phyloP scores from a whole-genome alignment of 2,113 vertebrate genomes.

The Melospiza melodia region DNA sequence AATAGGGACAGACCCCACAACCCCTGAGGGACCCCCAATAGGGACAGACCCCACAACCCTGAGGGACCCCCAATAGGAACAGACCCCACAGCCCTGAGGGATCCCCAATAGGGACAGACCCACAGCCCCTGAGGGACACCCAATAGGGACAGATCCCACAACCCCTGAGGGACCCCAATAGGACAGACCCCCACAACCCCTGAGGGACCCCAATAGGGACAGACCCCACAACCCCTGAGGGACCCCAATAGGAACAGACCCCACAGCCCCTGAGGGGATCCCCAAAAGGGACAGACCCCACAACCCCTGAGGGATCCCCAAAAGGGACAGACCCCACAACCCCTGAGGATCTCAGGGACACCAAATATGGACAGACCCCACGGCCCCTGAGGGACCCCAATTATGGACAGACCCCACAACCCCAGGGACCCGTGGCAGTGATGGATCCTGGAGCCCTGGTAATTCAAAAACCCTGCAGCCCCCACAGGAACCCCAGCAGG shows the following conservation, averaged over 20 bases:
- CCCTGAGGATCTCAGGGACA: no score
- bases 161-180: accelerated
- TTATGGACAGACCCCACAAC: not conserved
- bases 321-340: accelerated
- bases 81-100: no score
- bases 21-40: accelerated
- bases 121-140: accelerated
- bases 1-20: no score
- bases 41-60: no score
- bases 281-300: accelerated
- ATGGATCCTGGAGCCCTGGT: no score
- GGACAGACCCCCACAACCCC: no score
- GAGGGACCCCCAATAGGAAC: no score
- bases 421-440: accelerated
- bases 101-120: no score
- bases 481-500: not conserved
- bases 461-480: not conserved
- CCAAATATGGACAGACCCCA: accelerated
- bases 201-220: no score
- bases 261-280: no score
- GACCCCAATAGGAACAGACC: no score
- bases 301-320: accelerated
- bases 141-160: accelerated
- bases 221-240: no score
- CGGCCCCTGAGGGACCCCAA: accelerated